Conservation (phyloP, 2,888 invertebrate genomes). For the Heliconius aoede region DNA sequence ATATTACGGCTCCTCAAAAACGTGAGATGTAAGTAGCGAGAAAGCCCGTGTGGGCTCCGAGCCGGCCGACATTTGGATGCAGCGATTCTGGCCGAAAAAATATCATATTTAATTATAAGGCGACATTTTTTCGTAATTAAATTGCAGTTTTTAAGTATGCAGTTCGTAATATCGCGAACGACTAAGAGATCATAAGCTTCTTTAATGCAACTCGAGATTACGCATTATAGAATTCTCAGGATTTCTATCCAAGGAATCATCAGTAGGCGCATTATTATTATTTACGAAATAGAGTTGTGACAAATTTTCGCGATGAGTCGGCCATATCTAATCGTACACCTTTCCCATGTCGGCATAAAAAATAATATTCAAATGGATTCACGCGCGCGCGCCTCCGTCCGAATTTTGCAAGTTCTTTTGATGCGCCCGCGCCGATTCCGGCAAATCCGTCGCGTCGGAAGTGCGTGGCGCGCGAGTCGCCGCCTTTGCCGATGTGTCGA, state of each 20-base stretch:
- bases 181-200: constrained; percentile 53
- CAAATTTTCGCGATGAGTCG: constrained; percentile 48
- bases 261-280: constrained; percentile 30
- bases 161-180: constrained; percentile 69
- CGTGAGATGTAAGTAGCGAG: constrained; percentile 81
- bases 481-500: constrained; percentile 71
- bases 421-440: constrained; percentile 83
- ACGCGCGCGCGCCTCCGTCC: constrained; percentile 79
- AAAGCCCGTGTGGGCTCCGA: constrained; percentile 77
- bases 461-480: constrained; percentile 75
- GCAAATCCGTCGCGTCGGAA: constrained; percentile 84
- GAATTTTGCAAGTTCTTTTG: constrained; percentile 81
- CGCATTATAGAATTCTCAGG: constrained; percentile 66
- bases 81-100: constrained; percentile 73
- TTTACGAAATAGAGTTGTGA: constrained; percentile 52
- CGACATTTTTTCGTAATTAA: constrained; percentile 80
- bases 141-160: constrained; percentile 66
- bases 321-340: constrained; percentile 57
- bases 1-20: constrained; percentile 83
- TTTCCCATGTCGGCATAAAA: constrained; percentile 79
- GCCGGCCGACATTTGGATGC: constrained; percentile 71
- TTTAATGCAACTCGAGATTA: constrained; percentile 71
- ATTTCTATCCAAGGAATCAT: constrained; percentile 42
- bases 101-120: constrained; percentile 62
- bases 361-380: constrained; percentile 82